Evolutionary conservation across 2,888 invertebrate species (phyloP), one percentile per base, ranked within the genome.

Genomic region (Cantharis rustica): DNA sequence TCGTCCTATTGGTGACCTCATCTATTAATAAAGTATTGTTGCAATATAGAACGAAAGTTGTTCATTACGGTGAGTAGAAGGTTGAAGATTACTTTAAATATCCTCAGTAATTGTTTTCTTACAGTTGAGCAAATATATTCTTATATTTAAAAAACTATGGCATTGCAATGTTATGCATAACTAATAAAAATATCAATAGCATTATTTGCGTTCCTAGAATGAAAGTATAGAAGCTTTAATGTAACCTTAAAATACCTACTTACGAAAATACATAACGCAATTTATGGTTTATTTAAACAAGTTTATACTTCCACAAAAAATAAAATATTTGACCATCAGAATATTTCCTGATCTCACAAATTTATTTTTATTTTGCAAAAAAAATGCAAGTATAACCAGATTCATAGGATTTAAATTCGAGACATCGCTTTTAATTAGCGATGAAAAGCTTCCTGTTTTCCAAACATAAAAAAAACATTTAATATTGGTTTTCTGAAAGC

Each of bases 11-110:
- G 64, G 23, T 66, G 64, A 66, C 64, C 64, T 66, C 64, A 66
- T 20, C 64, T 66, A 66, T 20, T 66, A 66, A 66, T 66, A 66
- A 47, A 17, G 64, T 66, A 66, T 66, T 66, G 64, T 66, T 66
- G 64, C 64, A 66, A 66, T 66, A 20, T 66, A 66, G 64, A 66
- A 66, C 64, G 64, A 66, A 66, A 66, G 64, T 66, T 66, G 64
- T 23, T 66, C 64, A 66, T 66, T 66, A 66, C 64, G n/a, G 17
- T 66, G 13, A 66, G 64, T 66, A 66, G 64, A 66, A 66, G 64
- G 64, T 66, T 66, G 64, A 66, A 66, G 64, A 66, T 66, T 66
- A 66, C 64, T 66, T 66, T 66, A 66, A 66, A 23, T 20, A 66
- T 47, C 47, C 47, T 47, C 64, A 66, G 23, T 23, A 23, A 66